Percentiles rank a stretch among this genome's conserved stretches.
phyloP scores from a whole-genome alignment of 2,113 vertebrate species.

The Spermophilus dauricus region DNA sequence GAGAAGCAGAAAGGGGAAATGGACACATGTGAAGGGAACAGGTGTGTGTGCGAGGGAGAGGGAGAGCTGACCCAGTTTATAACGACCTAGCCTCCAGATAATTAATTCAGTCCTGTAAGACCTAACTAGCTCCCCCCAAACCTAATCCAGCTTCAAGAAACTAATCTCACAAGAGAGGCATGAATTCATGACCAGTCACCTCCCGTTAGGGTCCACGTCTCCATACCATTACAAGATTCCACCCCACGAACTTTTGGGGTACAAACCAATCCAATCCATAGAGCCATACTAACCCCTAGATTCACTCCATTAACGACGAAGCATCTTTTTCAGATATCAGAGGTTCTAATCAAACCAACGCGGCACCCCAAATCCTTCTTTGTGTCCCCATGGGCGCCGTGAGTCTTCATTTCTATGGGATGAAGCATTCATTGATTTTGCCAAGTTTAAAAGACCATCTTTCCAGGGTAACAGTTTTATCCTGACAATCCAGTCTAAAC shows the following conservation, averaged over 20 bases:
- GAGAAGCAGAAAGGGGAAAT: neutral
- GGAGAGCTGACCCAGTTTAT: neutral
- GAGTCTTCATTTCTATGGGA: rapidly evolving
- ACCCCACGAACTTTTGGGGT: neutral
- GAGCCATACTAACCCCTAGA: neutral
- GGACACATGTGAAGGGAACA: neutral
- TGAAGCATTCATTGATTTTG: neutral
- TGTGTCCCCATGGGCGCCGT: neutral
- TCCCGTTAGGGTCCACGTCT: neutral
- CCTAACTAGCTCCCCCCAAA: neutral
- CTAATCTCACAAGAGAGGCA: neutral
- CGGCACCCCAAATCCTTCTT: too few relatives aligned
- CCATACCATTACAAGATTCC: neutral
- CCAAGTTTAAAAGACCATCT: neutral
- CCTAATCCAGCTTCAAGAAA: neutral
- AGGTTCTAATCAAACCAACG: neutral
- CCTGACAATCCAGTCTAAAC: neutral
- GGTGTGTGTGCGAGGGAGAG: neutral
- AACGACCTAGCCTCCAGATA: neutral
- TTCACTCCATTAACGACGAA: neutral
- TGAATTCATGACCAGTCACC: neutral
- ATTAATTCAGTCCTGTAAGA: neutral
- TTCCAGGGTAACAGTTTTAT: neutral
- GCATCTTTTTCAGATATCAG: neutral
- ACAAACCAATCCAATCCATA: neutral